Base-by-base conservation (phyloP, 2,797 vertebrate genomes). In the Pseudotriccus pelzelni region DNA sequence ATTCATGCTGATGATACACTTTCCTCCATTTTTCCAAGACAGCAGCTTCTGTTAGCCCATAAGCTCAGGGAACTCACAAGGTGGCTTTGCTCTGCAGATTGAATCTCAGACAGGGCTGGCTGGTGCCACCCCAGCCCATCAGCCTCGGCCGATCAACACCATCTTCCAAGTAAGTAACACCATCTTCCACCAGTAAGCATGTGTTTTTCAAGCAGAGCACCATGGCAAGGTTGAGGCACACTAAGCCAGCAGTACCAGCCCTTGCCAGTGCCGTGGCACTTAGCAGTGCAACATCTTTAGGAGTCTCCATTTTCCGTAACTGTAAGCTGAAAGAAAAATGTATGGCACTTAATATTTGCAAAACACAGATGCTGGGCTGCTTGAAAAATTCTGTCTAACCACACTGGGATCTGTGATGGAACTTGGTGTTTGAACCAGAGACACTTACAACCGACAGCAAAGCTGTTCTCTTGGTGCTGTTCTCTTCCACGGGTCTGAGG, bases 131-230 rank as follows among this genome's bases (percentile, higher is more conserved):
- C 43, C 50, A 60, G 50, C 70, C 2, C 2, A 1, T 36, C 6
- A 5, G 41, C 49, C 49, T 67, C 1, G 0, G 37, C 36, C 0
- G 0, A 79, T 18, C 34, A 18, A 25, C 60, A 64, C 27, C 25
- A 59, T 77, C 89, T 94, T 43, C 89, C 74, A 39, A 81, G 66
- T 81, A 80, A 49, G 24, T 34, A 89, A 60, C 59, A 28, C 77
- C 46, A 19, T 60, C n/a, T n/a, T n/a, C n/a, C n/a, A n/a, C n/a
- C n/a, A n/a, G n/a, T n/a, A n/a, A n/a, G n/a, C n/a, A n/a, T n/a
- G n/a, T n/a, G 52, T 85, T 89, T 93, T 87, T 74, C 37, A 66
- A 70, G 81, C 75, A 74, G 60, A 3, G 17, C 84, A 32, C 55
- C 25, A 19, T 60, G 81, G 74, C 60, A 67, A 76, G 47, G 55